These are phyloP conservation scores for Tragelaphus scriptus DNA, from an alignment of 2,113 vertebrate species.

Conservation along the genomic window DNA sequence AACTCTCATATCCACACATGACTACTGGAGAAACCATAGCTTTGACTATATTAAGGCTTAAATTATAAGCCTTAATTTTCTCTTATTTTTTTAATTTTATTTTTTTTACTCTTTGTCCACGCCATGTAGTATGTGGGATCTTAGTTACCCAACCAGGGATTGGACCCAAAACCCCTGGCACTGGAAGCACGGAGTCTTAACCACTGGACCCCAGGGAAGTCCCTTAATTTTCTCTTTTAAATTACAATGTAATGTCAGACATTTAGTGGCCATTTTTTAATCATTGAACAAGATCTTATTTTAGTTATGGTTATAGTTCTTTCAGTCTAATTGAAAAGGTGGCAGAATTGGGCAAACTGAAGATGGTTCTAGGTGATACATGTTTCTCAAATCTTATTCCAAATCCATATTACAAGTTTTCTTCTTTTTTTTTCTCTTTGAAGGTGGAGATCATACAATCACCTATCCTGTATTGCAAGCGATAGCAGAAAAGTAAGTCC, in stretches of 20 bases:
- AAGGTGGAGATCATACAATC: constrained; percentile 96
- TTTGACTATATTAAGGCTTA: neutral
- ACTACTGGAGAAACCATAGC: neutral
- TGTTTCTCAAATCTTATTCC: neutral
- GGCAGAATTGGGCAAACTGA: neutral
- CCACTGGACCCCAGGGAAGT: neutral
- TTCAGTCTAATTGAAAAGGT: neutral
- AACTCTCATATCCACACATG: neutral
- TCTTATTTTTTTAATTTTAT: neutral
- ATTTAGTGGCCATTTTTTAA: neutral
- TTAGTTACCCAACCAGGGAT: neutral
- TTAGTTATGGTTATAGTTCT: neutral
- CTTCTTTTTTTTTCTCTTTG: neutral
- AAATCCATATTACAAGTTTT: neutral
- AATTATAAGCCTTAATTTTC: neutral
- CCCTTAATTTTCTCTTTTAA: neutral
- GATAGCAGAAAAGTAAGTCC: constrained; percentile 87
- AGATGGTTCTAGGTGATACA: neutral
- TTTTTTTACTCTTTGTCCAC: neutral
- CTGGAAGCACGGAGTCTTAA: neutral
- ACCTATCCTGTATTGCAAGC: constrained; percentile 95
- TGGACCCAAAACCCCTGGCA: neutral
- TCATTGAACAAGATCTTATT: neutral
- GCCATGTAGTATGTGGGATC: neutral
- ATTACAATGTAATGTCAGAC: neutral